phyloP scores from a whole-genome alignment of 2,113 vertebrate species.

The Lamprologus ornatipinnis region DNA sequence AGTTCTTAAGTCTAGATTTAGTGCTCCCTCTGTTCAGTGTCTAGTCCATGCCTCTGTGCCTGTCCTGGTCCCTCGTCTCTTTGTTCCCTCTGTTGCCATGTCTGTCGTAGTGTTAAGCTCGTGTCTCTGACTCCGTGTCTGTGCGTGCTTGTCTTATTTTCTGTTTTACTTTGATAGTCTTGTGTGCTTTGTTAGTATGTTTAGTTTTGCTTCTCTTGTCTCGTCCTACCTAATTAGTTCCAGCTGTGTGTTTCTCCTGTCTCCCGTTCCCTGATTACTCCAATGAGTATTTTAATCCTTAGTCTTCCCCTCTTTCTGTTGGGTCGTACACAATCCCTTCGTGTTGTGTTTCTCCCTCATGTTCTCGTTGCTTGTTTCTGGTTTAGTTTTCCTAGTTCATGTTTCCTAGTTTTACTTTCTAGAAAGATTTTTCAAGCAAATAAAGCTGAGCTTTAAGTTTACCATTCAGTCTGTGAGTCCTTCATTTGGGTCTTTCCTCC shows the following conservation, averaged over 20 bases:
- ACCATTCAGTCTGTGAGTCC: background rate
- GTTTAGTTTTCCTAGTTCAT: background rate
- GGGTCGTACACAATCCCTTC: background rate
- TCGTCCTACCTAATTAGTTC: background rate
- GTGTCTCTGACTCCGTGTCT: background rate
- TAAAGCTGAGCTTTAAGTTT: background rate
- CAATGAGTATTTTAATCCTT: background rate
- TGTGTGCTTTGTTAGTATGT: background rate
- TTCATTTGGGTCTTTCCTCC: background rate
- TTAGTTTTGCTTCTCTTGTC: background rate
- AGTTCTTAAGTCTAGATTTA: background rate
- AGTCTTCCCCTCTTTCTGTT: background rate
- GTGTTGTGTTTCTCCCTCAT: background rate
- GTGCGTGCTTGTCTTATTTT: background rate
- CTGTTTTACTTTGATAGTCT: background rate
- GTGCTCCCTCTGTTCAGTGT: background rate
- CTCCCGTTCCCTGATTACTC: background rate
- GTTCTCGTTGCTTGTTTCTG: background rate
- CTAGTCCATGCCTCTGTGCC: background rate
- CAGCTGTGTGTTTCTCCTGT: background rate
- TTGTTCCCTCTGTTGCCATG: background rate
- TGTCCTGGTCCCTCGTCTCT: background rate
- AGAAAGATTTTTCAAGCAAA: accelerated
- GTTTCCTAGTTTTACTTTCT: background rate
- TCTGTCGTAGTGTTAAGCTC: background rate